Percentiles rank a stretch among this genome's conserved stretches.
Evolutionary conservation across 2,797 vertebrate genomes (phyloP).

Genomic region (Rhinophrynus dorsalis): DNA sequence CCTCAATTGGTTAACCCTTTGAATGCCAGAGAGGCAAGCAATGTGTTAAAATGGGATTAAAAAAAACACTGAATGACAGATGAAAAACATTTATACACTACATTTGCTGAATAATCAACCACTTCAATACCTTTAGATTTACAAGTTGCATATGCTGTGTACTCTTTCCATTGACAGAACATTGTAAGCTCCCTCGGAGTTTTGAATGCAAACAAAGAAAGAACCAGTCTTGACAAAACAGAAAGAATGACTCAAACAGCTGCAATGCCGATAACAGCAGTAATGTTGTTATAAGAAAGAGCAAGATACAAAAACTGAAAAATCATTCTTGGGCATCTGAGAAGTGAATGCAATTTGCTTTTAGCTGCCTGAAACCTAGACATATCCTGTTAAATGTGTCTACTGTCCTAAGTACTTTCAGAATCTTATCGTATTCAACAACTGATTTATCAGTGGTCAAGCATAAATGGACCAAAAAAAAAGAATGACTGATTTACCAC

Average conservation of each 20-base stretch:
- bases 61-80: too few species aligned
- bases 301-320: constrained; percentile 24
- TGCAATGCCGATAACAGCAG: constrained; percentile 20
- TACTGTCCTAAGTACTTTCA: constrained; percentile 35
- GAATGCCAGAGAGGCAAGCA: too few species aligned
- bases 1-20: too few species aligned
- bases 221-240: not conserved
- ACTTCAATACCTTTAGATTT: constrained; percentile 12
- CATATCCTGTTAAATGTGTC: constrained; percentile 42
- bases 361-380: constrained; percentile 28
- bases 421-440: constrained; percentile 33
- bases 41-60: not conserved
- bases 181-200: not conserved
- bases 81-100: not conserved
- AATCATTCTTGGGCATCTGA: constrained; percentile 19
- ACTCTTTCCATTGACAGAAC: not conserved
- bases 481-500: constrained; percentile 45
- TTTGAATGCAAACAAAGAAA: not conserved
- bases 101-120: not conserved
- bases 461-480: constrained; percentile 36
- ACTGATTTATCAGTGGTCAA: constrained; percentile 49
- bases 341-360: constrained; percentile 21
- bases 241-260: constrained; percentile 2
- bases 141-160: not conserved
- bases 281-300: constrained; percentile 10